Evolutionary conservation across 2,113 vertebrate genomes (phyloP).

Genomic region (Procavia capensis): DNA sequence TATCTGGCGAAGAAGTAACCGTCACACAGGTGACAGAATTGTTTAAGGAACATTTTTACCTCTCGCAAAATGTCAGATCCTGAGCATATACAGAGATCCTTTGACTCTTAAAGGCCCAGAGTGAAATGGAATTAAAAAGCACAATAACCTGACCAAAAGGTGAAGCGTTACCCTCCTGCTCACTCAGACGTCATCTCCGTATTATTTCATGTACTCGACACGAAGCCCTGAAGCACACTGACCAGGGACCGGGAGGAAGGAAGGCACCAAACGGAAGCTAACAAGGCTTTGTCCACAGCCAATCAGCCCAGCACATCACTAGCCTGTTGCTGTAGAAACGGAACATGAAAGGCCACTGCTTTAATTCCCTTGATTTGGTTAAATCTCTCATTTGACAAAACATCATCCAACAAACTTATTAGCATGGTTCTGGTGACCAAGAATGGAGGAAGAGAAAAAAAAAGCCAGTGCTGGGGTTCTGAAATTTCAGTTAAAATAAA

Average conservation of each 20-base stretch:
- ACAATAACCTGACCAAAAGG: conserved; percentile 67
- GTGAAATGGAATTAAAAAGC: conserved; percentile 63
- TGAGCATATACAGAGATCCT: conserved; percentile 60
- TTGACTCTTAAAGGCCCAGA: conserved; percentile 59
- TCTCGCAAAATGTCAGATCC: conserved; percentile 62
- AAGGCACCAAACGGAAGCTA: conserved; percentile 52
- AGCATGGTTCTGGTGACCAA: conserved; percentile 64
- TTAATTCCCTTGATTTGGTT: conserved; percentile 77
- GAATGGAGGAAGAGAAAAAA: conserved; percentile 53
- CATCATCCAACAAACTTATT: conserved; percentile 71
- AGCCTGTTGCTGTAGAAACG: conserved; percentile 76
- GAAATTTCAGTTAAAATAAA: conserved; percentile 77
- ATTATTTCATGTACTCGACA: conserved; percentile 37
- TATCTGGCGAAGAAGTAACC: conserved; percentile 47
- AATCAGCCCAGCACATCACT: conserved; percentile 75
- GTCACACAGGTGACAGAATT: conserved; percentile 31
- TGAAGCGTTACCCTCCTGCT: conserved; percentile 70
- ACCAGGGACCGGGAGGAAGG: conserved; percentile 60
- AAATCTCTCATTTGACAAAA: conserved; percentile 70
- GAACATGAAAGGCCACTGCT: conserved; percentile 64
- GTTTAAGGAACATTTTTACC: conserved; percentile 71
- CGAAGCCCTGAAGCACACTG: conserved; percentile 51
- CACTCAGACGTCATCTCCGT: conserved; percentile 66
- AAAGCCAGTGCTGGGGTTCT: conserved; percentile 72
- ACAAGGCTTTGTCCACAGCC: conserved; percentile 40